Evolutionary conservation across 2,888 invertebrate genomes (phyloP), one percentile per base, ranked within the genome.

Genomic region (Oscheius myriophilus): DNA sequence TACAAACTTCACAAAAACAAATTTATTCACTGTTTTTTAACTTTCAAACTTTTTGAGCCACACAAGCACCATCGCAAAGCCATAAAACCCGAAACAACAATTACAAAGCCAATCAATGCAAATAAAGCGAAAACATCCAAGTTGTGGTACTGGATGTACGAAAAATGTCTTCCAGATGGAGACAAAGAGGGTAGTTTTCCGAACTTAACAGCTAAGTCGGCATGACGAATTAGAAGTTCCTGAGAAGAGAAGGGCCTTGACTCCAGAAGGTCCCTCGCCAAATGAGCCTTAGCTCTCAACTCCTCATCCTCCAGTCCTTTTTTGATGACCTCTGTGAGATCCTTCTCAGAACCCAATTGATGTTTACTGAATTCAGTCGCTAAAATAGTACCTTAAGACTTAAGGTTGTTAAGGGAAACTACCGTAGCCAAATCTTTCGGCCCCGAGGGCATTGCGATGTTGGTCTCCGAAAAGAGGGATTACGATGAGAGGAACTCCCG

Each of bases 391-490:
- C 11, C 12, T 54, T 33, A n/a, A n/a, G n/a, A 14, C 26, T 23
- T 14, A 6, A 54, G n/a, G 9, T 33, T 3, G 33, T 3, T 25
- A 26, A 2, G 14, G n/a, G 0, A 39, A 9, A 39, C 16, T 62
- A 51, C 62, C 51, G 25, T 21, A 45, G 21, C 63, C 42, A 3
- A 55, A 58, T 16, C 66, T 25, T 21, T 66, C 21, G 11, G 49
- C 55, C 51, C 55, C 51, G 12, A 45, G 58, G 42, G 66, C 57
- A 49, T 66, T 66, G 14, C 66, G 45, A 23, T 39, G 21, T 43
- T 66, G 66, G 23, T 66, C 66, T 14, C 66, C 66, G 39, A 66
- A 66, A 1, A 66, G 41, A 23, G 66, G 66, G 21, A 66, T 33
- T 12, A 49, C 43, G 39, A 58, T 45, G 6, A 57, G 7, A 16